Percentiles rank a stretch among this genome's conserved stretches.
phyloP scores from a whole-genome alignment of 2,113 vertebrate genomes.

The Hylia prasina region DNA sequence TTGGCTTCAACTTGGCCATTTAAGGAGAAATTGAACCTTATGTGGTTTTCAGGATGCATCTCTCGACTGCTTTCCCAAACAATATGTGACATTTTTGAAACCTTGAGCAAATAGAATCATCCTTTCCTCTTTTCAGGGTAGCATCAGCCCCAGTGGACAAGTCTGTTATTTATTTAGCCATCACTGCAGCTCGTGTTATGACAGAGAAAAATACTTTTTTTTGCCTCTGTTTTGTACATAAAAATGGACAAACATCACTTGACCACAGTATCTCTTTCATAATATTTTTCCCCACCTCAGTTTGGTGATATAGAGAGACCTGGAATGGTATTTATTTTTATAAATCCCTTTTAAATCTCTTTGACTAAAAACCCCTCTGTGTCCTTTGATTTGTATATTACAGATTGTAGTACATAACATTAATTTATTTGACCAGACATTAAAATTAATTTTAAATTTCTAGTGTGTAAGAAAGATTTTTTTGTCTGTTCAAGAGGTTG shows the following conservation, averaged over 20 bases:
- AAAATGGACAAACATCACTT: background rate
- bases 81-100: background rate
- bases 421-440: background rate
- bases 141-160: background rate
- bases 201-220: background rate
- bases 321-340: background rate
- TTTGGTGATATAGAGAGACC: background rate
- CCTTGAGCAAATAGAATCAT: background rate
- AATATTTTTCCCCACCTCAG: background rate
- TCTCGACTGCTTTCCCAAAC: background rate
- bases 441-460: background rate
- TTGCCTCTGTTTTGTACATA: background rate
- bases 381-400: background rate
- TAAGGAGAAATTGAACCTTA: background rate
- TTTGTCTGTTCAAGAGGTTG: background rate
- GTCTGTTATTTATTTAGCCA: background rate
- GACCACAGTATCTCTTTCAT: background rate
- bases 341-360: background rate
- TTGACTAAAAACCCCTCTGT: background rate
- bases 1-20: background rate
- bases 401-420: background rate
- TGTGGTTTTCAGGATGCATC: background rate
- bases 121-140: background rate
- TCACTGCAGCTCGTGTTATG: background rate
- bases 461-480: background rate